Percentiles rank a stretch among this genome's conserved stretches.
Conservation (phyloP, 2,113 vertebrate species). For the Grallaria varia region DNA sequence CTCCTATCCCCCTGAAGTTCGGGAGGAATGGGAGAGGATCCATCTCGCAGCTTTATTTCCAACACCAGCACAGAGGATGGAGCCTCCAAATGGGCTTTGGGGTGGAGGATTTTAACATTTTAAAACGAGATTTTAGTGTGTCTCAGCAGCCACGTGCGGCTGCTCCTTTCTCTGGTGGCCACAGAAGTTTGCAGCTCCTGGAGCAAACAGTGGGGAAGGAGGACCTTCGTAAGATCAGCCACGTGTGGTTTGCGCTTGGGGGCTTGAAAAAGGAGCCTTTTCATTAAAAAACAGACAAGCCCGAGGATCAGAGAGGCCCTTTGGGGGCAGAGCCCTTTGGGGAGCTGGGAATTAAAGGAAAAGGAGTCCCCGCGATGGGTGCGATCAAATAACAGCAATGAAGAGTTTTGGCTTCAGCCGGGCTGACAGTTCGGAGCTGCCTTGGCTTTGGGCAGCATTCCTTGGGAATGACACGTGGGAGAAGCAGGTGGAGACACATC, state of each 20-base stretch:
- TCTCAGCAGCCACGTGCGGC: neutral
- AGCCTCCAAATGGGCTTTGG: rapidly evolving
- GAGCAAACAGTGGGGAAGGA: neutral
- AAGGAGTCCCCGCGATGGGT: neutral
- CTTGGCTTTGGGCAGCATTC: slow-evolving; percentile 65
- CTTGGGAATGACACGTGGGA: slow-evolving; percentile 57
- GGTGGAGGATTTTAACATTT: neutral
- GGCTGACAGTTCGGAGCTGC: slow-evolving; percentile 42
- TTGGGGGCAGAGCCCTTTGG: neutral
- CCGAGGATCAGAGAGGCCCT: neutral
- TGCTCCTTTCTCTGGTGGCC: neutral
- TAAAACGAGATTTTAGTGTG: neutral
- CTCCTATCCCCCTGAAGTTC: slow-evolving; percentile 21
- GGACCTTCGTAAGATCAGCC: rapidly evolving
- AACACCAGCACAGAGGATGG: neutral
- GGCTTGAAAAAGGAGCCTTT: neutral
- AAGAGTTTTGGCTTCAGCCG: slow-evolving; percentile 51
- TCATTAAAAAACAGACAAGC: neutral
- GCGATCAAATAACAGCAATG: slow-evolving; percentile 36
- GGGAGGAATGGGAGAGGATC: neutral
- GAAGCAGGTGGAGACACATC: slow-evolving; percentile 73
- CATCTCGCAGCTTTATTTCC: neutral
- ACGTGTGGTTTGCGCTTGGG: rapidly evolving
- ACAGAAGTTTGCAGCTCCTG: neutral
- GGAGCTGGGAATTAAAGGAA: neutral